These are phyloP conservation scores for Petaurus breviceps DNA, from an alignment of 2,113 vertebrate species.

Conservation along the genomic window DNA sequence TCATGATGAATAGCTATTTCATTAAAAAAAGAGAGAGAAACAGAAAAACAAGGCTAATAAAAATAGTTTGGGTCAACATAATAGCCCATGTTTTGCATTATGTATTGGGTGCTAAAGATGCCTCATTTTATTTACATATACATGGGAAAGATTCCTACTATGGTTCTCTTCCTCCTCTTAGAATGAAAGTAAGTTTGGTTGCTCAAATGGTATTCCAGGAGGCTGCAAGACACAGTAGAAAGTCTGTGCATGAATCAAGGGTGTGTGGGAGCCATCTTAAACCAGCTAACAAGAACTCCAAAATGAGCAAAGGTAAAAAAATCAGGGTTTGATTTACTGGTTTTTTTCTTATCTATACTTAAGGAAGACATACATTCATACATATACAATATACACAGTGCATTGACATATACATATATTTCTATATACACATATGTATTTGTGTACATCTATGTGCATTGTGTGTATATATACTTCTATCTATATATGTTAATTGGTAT, in stretches of 20 bases:
- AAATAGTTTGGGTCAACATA: constrained; percentile 62
- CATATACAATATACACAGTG: not conserved
- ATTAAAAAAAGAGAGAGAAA: constrained; percentile 49
- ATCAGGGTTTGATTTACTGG: not conserved
- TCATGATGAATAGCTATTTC: constrained; percentile 65
- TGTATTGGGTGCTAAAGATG: constrained; percentile 63
- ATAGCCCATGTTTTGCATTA: constrained; percentile 50
- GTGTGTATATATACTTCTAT: not conserved
- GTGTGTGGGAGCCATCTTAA: not conserved
- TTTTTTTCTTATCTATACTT: not conserved
- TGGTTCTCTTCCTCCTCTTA: not conserved
- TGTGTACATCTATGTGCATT: not conserved
- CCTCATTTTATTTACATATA: constrained; percentile 37
- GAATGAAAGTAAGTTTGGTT: not conserved
- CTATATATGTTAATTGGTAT: not conserved
- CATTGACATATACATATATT: not conserved
- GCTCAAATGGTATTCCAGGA: not conserved
- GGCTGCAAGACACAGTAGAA: not conserved
- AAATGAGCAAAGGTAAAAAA: not conserved
- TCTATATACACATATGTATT: too few species aligned
- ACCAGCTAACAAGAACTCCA: not conserved
- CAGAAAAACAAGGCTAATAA: constrained; percentile 67
- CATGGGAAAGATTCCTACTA: not conserved
- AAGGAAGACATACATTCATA: not conserved
- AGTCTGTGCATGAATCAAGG: not conserved